Conservation (phyloP, 1,140 invertebrate genomes). For the Lasaia peninsularis region DNA sequence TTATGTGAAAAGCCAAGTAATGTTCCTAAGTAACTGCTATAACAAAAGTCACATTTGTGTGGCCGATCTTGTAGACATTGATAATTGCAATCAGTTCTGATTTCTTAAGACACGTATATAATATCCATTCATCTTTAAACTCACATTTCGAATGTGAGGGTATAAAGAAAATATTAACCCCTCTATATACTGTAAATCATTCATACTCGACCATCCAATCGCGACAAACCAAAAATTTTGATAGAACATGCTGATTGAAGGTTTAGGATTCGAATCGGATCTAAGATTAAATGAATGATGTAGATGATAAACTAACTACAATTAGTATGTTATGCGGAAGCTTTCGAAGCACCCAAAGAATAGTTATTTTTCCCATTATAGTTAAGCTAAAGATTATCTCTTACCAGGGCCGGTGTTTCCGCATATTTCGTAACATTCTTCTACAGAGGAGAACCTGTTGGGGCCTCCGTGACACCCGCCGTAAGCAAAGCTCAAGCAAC, state of each 20-base stretch:
- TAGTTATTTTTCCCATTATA: background rate
- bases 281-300: background rate
- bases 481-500: conserved; percentile 84
- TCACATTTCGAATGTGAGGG: no score
- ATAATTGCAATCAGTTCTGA: no score
- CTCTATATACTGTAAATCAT: no score
- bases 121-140: no score
- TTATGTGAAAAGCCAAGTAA: no score
- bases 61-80: no score
- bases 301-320: conserved; percentile 14
- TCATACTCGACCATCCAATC: no score
- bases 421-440: conserved; percentile 12
- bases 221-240: no score
- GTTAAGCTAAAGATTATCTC: background rate
- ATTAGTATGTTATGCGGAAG: background rate
- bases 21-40: no score
- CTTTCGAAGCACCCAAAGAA: background rate
- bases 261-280: background rate
- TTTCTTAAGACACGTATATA: no score
- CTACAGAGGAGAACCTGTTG: conserved; percentile 13
- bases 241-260: background rate
- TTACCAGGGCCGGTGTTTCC: conserved; percentile 1
- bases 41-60: no score
- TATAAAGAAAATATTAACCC: no score
- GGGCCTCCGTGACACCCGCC: conserved; percentile 91